These are phyloP conservation scores for Epinephelus fuscoguttatus DNA, from an alignment of 2,113 vertebrate species.

Conservation along the genomic window DNA sequence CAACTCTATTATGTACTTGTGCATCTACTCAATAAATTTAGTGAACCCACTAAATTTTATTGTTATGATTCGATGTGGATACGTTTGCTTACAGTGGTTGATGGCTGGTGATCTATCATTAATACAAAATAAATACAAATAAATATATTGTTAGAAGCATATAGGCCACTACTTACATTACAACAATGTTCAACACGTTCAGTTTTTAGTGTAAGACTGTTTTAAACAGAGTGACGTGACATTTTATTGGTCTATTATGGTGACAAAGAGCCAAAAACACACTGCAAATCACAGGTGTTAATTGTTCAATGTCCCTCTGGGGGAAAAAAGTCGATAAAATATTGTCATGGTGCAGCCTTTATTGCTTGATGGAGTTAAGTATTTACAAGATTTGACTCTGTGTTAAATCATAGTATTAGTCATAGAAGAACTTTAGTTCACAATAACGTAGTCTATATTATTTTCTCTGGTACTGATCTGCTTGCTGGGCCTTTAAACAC, in stretches of 20 bases:
- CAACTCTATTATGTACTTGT: background rate
- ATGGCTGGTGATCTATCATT: background rate
- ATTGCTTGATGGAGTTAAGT: background rate
- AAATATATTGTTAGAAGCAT: background rate
- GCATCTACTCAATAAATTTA: background rate
- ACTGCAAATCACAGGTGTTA: background rate
- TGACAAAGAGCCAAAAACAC: background rate
- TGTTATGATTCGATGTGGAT: background rate
- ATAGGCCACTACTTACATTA: background rate
- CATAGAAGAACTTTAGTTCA: background rate
- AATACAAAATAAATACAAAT: background rate
- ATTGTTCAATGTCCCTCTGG: background rate
- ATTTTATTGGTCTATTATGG: background rate
- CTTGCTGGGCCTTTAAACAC: background rate
- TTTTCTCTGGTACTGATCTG: background rate
- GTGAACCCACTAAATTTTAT: background rate
- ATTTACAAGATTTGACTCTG: background rate
- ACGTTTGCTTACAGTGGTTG: background rate
- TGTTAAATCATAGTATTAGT: background rate
- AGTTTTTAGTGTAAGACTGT: background rate
- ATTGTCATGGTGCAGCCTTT: background rate
- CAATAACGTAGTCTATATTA: background rate
- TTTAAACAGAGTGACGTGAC: background rate
- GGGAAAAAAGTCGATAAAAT: background rate
- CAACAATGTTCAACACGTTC: background rate